phyloP scores from a whole-genome alignment of 2,888 invertebrate genomes.

The Apotomis capreana region DNA sequence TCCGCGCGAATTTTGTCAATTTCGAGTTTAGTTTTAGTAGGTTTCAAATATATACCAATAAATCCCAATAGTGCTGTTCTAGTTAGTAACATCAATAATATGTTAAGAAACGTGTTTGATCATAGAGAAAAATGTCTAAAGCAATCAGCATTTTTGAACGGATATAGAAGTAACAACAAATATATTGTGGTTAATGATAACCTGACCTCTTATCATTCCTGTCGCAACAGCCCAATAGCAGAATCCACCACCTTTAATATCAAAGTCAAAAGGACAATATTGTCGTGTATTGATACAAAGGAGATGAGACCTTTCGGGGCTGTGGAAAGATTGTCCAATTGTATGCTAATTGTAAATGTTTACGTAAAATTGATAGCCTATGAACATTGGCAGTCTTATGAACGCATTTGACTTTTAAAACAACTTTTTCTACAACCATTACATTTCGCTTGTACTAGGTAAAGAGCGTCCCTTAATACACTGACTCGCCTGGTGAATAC shows the following conservation, averaged over 20 bases:
- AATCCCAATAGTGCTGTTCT: too few relatives aligned
- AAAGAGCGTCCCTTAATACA: too few relatives aligned
- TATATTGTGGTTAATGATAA: slow-evolving; percentile 28
- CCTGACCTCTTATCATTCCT: slow-evolving; percentile 35
- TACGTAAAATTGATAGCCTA: slow-evolving; percentile 27
- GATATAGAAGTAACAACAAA: too few relatives aligned
- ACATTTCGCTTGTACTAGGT: too few relatives aligned
- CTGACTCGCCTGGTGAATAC: too few relatives aligned
- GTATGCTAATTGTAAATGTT: slow-evolving; percentile 34
- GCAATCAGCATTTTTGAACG: too few relatives aligned
- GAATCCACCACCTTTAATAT: neutral
- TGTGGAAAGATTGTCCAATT: slow-evolving; percentile 17
- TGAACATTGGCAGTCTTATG: slow-evolving; percentile 15
- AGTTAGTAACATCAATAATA: too few relatives aligned
- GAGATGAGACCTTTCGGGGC: slow-evolving; percentile 13
- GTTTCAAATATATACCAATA: too few relatives aligned
- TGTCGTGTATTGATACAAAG: neutral
- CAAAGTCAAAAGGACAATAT: neutral
- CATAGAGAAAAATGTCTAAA: too few relatives aligned
- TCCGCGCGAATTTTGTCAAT: too few relatives aligned
- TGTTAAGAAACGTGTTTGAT: too few relatives aligned
- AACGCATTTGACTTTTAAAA: slow-evolving; percentile 25
- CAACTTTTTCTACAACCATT: neutral
- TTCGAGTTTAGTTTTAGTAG: too few relatives aligned
- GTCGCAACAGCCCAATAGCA: slow-evolving; percentile 1